Base-by-base conservation (phyloP, 2,113 vertebrate species). In the Amblyornis subalaris region DNA sequence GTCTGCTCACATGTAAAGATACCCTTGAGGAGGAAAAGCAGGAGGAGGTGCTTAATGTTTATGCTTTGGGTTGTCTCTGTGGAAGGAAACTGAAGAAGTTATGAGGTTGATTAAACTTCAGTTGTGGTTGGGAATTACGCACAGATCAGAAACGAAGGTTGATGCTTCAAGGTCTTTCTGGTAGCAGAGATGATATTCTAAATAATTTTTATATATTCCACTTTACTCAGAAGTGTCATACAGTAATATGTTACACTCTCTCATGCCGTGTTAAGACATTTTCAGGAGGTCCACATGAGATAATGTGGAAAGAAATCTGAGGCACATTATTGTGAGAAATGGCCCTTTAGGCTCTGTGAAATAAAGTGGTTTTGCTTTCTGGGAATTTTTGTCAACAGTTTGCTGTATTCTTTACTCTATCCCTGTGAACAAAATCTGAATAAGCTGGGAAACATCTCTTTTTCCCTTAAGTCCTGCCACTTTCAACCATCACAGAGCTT, bases 21-120 rank as follows among this genome's bases (percentile, higher is more conserved):
- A 91, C 94, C 85, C 89, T 91, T 42, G 88, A 97, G 96, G 88
- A 96, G 71, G 60, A 85, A 93, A 96, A 88, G 29, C 74, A 91
- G 82, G 78, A 96, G 57, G 89, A 96, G 71, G 50, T 89, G 31
- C 76, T 98, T 97, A 96, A 95, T 96, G 96, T 98, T 97, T 96
- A 97, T 96, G 92, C 75, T 94, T 94, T 91, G 84, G 84, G 62
- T 91, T 90, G 66, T 77, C 69, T 97, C 60, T 85, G 38, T 89
- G 50, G 75, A 95, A 95, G 81, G 80, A 95, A 97, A 85, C 62
- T 23, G 44, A 94, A 88, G 79, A 95, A 95, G 81, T 96, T 97
- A 93, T 57, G 92, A 95, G 72, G 54, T 73, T 96, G 94, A 95
- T 95, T 97, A 97, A 97, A 95, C 61, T 89, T 95, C 85, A 95